Conservation (phyloP, 2,888 invertebrate genomes). For the Drosophila kanekoi region DNA sequence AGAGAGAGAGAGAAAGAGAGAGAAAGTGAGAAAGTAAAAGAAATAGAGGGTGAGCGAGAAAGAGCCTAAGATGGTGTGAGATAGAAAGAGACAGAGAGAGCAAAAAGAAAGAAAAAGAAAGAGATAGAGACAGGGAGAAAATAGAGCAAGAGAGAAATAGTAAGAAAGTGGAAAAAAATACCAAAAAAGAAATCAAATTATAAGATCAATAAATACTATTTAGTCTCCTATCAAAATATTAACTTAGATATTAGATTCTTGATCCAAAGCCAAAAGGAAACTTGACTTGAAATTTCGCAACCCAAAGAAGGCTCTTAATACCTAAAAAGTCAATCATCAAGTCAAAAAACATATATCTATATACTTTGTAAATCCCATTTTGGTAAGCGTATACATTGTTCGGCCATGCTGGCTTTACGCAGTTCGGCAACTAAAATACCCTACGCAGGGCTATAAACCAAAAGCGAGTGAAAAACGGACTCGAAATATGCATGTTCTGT, state of each 20-base stretch:
- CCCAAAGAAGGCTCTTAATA: too few species aligned
- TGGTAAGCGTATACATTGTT: neutral
- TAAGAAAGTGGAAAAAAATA: neutral
- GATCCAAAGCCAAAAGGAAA: too few species aligned
- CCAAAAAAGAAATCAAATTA: too few species aligned
- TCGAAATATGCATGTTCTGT: slow-evolving; percentile 45
- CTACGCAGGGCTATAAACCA: slow-evolving; percentile 37
- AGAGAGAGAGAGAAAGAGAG: neutral
- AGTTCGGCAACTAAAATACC: slow-evolving; percentile 19
- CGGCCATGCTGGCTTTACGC: slow-evolving; percentile 12
- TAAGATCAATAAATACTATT: too few species aligned
- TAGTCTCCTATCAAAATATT: neutral
- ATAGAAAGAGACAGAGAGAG: neutral
- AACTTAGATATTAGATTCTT: neutral
- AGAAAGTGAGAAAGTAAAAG: neutral
- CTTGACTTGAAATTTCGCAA: too few species aligned
- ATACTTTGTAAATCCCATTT: neutral
- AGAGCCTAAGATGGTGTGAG: too few species aligned
- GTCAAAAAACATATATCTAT: neutral
- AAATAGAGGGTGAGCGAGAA: neutral
- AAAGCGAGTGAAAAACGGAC: slow-evolving; percentile 29
- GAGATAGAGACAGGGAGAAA: neutral
- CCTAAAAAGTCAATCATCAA: too few species aligned
- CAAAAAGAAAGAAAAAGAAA: neutral
- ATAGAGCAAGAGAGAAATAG: too few species aligned